Base-by-base conservation (phyloP, 2,888 invertebrate species). In the Patella ulyssiponensis region DNA sequence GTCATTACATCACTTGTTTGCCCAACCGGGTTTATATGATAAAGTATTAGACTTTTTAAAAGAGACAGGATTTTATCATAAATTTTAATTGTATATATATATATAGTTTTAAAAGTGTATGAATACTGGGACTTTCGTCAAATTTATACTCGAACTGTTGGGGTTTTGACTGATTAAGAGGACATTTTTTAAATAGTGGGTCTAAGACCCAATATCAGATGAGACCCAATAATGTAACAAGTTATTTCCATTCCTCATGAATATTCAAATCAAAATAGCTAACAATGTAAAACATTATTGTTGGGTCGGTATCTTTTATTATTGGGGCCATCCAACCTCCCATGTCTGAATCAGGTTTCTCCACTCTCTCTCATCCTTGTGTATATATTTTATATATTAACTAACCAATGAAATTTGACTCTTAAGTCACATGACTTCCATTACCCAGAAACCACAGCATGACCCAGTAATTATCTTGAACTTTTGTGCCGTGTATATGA, bases 191-290 rank as follows among this genome's bases (percentile, higher is more conserved):
- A 56, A 56, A 56, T 56, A 56, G 14, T 56, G 56, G 56, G 56
- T 17, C 56, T 17, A n/a, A 56, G 56, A 17, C 56, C 56, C 56
- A 56, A 56, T 56, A 56, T 17, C 56, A 56, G 56, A n/a, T 14
- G 56, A 56, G 56, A 56, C 56, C 56, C 9, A 56, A 56, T 56
- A 56, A 56, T 56, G 56, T 17, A 56, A 56, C n/a, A 14, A 56
- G n/a, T 17, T 56, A 56, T 56, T 56, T 56, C 56, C 14, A 14
- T 56, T 56, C 14, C 56, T 56, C 56, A 56, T 56, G 56, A 56
- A 56, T 56, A 56, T 56, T 56, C 56, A 56, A 56, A 56, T 56
- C 56, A 56, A 56, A 56, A 56, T 56, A 56, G n/a, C 56, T 56
- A n/a, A 14, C 14, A 56, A 17, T 56, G 56, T 56, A 14, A 56